These are phyloP conservation scores for Celastrina argiolus DNA, from an alignment of 2,888 invertebrate genomes.

Conservation along the genomic window DNA sequence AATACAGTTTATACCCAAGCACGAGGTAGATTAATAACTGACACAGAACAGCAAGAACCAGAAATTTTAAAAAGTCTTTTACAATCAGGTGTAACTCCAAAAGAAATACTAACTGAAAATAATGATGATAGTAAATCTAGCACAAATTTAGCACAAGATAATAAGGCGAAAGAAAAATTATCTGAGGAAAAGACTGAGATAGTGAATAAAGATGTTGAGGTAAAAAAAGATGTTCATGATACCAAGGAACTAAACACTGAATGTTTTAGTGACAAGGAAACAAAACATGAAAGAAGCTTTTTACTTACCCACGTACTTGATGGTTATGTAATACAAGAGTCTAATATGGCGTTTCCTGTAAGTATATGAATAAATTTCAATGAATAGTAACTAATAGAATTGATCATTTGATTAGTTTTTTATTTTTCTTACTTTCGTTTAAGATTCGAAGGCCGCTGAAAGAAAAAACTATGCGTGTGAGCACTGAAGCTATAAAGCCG, in stretches of 20 bases:
- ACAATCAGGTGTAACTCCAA: slow-evolving; percentile 26
- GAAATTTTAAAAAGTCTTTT: slow-evolving; percentile 27
- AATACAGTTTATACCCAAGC: slow-evolving; percentile 68
- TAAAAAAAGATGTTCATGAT: slow-evolving; percentile 30
- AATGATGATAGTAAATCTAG: slow-evolving; percentile 18
- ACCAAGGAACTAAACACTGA: slow-evolving; percentile 33
- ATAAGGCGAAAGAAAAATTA: slow-evolving; percentile 19
- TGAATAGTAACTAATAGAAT: background rate
- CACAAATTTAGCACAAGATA: slow-evolving; percentile 25
- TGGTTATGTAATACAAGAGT: slow-evolving; percentile 69
- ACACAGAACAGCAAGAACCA: slow-evolving; percentile 40
- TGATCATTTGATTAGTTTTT: slow-evolving; percentile 7
- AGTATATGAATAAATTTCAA: slow-evolving; percentile 51
- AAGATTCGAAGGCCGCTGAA: slow-evolving; percentile 58
- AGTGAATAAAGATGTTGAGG: slow-evolving; percentile 27
- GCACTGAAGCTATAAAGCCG: slow-evolving; percentile 28
- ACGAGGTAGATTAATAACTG: slow-evolving; percentile 53
- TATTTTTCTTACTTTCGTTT: slow-evolving; percentile 28
- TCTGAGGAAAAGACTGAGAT: slow-evolving; percentile 29
- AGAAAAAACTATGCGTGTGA: slow-evolving; percentile 45
- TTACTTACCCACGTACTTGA: slow-evolving; percentile 65
- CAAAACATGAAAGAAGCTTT: slow-evolving; percentile 42
- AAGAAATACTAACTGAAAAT: too few species aligned
- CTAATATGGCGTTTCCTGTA: slow-evolving; percentile 67
- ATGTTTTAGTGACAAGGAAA: slow-evolving; percentile 31